Conservation (phyloP, 2,888 invertebrate genomes). For the Furcula furcula region DNA sequence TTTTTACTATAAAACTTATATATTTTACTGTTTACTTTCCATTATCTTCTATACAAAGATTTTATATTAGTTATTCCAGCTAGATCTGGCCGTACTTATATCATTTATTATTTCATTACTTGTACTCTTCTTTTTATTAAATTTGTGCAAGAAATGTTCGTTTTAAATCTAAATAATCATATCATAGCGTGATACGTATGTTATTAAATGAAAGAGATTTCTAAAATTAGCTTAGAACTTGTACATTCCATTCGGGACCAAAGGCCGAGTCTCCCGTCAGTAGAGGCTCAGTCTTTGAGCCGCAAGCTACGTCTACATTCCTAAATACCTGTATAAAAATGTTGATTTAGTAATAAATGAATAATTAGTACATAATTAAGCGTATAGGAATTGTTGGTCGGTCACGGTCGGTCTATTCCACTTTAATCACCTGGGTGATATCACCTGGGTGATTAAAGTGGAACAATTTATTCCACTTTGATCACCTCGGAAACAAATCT, state of each 20-base stretch:
- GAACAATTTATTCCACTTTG: too few species aligned
- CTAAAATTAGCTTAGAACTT: conserved; percentile 34
- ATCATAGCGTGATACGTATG: conserved; percentile 59
- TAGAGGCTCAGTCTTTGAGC: conserved; percentile 24
- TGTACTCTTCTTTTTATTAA: conserved; percentile 30
- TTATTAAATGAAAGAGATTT: conserved; percentile 39
- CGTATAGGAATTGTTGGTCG: conserved; percentile 54
- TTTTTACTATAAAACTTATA: conserved; percentile 22
- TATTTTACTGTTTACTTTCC: conserved; percentile 25
- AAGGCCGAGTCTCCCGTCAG: conserved; percentile 18
- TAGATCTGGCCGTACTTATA: conserved; percentile 54
- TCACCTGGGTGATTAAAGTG: too few species aligned
- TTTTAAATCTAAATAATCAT: conserved; percentile 50
- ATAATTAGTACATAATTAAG: conserved; percentile 60
- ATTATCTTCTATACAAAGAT: conserved; percentile 23
- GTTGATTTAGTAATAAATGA: conserved; percentile 43
- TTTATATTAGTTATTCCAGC: conserved; percentile 19
- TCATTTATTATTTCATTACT: conserved; percentile 33
- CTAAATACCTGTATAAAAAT: conserved; percentile 38
- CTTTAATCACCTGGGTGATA: too few species aligned
- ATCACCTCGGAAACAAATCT: too few species aligned
- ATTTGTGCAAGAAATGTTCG: conserved; percentile 26
- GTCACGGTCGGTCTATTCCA: conserved; percentile 24
- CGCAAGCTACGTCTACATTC: conserved; percentile 33
- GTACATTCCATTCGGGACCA: conserved; percentile 41